Evolutionary conservation across 2,113 vertebrate genomes (phyloP).

Genomic region (Hydropotes inermis): DNA sequence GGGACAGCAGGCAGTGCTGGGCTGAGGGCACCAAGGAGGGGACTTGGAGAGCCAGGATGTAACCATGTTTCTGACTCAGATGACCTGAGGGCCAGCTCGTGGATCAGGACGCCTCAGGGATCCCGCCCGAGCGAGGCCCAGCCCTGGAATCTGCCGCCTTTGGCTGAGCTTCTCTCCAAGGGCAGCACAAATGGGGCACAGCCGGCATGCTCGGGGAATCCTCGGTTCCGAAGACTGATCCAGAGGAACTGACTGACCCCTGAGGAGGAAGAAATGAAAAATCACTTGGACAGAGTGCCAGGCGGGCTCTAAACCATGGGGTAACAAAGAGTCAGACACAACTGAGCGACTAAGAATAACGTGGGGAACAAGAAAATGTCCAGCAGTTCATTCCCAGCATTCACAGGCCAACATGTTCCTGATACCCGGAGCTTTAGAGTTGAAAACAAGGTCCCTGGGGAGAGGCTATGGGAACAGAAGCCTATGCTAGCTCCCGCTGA

Average conservation of each 20-base stretch:
- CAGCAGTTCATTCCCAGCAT: background rate
- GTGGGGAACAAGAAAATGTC: background rate
- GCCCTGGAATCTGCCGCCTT: background rate
- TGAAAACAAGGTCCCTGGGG: background rate
- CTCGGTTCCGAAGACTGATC: background rate
- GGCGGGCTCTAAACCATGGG: background rate
- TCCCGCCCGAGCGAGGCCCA: background rate
- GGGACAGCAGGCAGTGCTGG: background rate
- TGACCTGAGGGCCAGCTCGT: background rate
- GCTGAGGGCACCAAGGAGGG: background rate
- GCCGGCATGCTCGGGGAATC: accelerated
- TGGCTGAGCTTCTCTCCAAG: background rate
- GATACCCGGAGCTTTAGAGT: accelerated
- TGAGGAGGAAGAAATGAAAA: background rate
- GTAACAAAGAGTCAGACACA: background rate
- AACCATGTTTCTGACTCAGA: background rate
- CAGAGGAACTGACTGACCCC: background rate
- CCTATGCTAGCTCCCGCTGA: background rate
- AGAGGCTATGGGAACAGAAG: background rate
- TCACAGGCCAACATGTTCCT: background rate
- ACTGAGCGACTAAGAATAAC: background rate
- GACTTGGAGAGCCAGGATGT: background rate
- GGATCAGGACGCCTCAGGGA: background rate
- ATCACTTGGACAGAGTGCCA: background rate
- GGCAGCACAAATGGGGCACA: background rate